Percentiles rank a stretch among this genome's conserved stretches.
These are phyloP conservation scores for Cuculus canorus DNA, from an alignment of 2,797 vertebrate genomes.

Conservation along the genomic window DNA sequence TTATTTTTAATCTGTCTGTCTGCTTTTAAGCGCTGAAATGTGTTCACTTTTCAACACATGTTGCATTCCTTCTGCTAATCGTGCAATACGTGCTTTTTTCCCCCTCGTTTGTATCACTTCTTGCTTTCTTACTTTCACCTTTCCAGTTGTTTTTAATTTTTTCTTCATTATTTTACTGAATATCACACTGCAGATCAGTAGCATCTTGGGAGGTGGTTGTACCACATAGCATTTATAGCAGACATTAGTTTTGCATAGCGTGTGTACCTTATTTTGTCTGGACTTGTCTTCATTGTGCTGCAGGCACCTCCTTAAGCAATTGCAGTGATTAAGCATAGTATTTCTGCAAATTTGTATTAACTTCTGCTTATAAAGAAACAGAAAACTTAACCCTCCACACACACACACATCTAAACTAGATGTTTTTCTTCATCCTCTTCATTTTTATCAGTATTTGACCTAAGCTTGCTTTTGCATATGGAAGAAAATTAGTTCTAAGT, in stretches of 20 bases:
- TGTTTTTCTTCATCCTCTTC: slow-evolving; percentile 48
- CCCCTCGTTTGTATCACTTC: neutral
- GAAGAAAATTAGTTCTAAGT: slow-evolving; percentile 57
- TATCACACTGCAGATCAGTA: slow-evolving; percentile 50
- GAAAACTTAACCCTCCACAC: neutral
- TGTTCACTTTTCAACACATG: neutral
- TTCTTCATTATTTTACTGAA: slow-evolving; percentile 54
- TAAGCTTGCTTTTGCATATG: neutral
- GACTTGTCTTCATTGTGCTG: slow-evolving; percentile 59
- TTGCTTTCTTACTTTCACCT: neutral
- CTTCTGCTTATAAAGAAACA: slow-evolving; percentile 50
- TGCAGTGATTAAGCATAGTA: slow-evolving; percentile 63
- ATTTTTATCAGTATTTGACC: slow-evolving; percentile 21
- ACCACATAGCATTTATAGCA: slow-evolving; percentile 35
- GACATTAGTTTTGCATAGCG: slow-evolving; percentile 51
- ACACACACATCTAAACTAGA: neutral
- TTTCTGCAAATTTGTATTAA: slow-evolving; percentile 69
- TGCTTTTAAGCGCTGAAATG: neutral
- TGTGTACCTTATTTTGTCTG: slow-evolving; percentile 45
- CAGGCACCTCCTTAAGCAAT: slow-evolving; percentile 67
- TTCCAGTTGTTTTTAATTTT: slow-evolving; percentile 22
- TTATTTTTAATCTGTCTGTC: neutral
- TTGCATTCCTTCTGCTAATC: neutral
- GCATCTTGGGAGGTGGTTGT: slow-evolving; percentile 67
- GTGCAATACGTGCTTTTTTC: fast-evolving